Conservation (phyloP, 2,797 vertebrate species). For the Coilia nasus region DNA sequence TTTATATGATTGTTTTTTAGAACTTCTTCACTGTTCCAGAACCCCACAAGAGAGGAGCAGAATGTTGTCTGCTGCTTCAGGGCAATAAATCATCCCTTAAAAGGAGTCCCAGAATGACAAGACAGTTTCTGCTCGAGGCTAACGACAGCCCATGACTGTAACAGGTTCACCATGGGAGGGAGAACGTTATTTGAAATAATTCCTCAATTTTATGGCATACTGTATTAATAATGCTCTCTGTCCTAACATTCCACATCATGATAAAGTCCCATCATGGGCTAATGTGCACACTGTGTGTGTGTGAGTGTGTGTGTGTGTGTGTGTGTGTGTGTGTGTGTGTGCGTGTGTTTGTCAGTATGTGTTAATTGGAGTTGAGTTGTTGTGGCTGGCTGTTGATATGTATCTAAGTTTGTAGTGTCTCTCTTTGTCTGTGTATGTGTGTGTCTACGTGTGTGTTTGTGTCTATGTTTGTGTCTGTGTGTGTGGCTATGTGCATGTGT, state of each 20-base stretch:
- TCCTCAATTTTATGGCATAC: neutral
- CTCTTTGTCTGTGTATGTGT: too few species aligned
- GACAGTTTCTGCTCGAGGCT: neutral
- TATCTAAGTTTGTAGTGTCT: too few species aligned
- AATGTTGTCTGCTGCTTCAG: neutral
- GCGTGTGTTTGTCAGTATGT: too few species aligned
- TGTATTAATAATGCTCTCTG: neutral
- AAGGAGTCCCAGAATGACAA: neutral
- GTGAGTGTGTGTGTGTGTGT: neutral
- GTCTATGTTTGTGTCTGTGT: too few species aligned
- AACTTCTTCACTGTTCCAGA: too few species aligned
- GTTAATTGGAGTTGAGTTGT: too few species aligned
- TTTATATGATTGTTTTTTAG: neutral
- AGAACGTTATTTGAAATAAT: neutral
- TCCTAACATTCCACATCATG: neutral
- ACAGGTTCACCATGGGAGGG: neutral
- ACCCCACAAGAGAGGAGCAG: too few species aligned
- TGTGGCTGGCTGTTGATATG: too few species aligned
- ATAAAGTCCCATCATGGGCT: neutral
- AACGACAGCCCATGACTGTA: neutral
- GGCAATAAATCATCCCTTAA: slow-evolving; percentile 4
- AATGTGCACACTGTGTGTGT: neutral
- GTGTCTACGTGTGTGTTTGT: too few species aligned
- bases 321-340: too few species aligned
- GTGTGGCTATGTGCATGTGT: neutral